Percentiles rank a stretch among this genome's conserved stretches.
Conservation (phyloP, 2,113 vertebrate genomes). For the Poeciliopsis prolifica region DNA sequence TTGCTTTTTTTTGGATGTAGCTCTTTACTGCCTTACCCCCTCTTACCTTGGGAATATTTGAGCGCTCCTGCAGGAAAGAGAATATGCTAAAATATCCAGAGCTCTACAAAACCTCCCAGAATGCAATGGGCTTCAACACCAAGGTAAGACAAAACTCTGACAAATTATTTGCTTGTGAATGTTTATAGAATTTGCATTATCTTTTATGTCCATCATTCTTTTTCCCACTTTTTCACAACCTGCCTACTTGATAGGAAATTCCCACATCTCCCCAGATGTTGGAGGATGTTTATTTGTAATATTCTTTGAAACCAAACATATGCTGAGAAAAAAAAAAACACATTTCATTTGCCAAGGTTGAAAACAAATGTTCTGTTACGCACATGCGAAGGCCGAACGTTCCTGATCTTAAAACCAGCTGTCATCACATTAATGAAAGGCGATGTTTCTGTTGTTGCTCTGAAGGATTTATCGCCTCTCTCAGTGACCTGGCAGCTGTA, state of each 20-base stretch:
- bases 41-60: slow-evolving; percentile 97
- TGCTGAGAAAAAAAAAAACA: background rate
- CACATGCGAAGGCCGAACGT: slow-evolving; percentile 26
- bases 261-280: background rate
- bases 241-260: background rate
- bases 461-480: slow-evolving; percentile 13
- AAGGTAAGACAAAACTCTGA: slow-evolving; percentile 82
- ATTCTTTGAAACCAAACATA: background rate
- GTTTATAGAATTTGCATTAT: background rate
- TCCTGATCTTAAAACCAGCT: slow-evolving; percentile 18
- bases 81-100: slow-evolving; percentile 99
- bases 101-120: slow-evolving; percentile 98
- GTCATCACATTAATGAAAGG: slow-evolving; percentile 23
- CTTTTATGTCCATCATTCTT: background rate
- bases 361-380: background rate
- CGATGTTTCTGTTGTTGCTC: slow-evolving; percentile 26
- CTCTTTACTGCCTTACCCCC: slow-evolving; percentile 98
- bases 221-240: background rate
- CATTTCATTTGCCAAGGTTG: background rate
- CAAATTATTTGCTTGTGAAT: background rate
- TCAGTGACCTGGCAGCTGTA: slow-evolving; percentile 46
- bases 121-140: slow-evolving; percentile 96
- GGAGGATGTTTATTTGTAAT: background rate
- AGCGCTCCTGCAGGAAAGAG: slow-evolving; percentile 95
- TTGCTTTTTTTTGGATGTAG: slow-evolving; percentile 51